A percentile compares a stretch with the other conserved stretches of the same genome.
Conservation (phyloP, 2,113 vertebrate species). For the Diadophis punctatus region DNA sequence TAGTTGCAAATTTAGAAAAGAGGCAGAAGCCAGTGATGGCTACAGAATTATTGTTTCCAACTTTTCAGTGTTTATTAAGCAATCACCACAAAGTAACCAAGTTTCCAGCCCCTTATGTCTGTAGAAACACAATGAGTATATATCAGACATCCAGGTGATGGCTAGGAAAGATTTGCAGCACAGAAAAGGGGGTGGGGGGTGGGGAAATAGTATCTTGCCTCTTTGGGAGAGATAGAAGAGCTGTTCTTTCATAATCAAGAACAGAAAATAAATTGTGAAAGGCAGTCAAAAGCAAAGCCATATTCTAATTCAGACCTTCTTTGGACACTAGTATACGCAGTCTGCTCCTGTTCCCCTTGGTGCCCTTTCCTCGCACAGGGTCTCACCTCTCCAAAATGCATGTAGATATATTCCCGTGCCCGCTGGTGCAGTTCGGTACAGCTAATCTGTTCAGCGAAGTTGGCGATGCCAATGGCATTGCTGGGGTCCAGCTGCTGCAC, state of each 20-base stretch:
- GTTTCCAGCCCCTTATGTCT: not conserved
- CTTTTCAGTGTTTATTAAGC: too few species aligned
- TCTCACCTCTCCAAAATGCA: conserved; percentile 89
- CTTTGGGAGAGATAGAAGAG: not conserved
- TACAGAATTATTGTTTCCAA: not conserved
- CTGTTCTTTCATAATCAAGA: not conserved
- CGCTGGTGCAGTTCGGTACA: conserved; percentile 88
- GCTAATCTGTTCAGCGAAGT: conserved; percentile 89
- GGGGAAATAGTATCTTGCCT: not conserved
- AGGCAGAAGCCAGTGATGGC: not conserved
- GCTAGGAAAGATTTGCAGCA: not conserved
- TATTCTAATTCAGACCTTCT: not conserved
- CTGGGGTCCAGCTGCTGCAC: conserved; percentile 91
- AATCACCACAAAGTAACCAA: not conserved
- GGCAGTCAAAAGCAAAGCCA: not conserved
- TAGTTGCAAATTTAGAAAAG: not conserved
- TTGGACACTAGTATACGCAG: too few species aligned
- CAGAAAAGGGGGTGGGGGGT: not conserved
- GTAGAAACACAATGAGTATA: not conserved
- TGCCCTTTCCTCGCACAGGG: accelerated
- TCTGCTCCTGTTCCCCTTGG: not conserved
- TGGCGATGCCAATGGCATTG: conserved; percentile 95
- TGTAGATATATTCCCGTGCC: conserved; percentile 91
- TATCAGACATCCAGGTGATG: not conserved
- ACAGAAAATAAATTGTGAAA: not conserved